Base-by-base conservation (phyloP, 1,140 invertebrate genomes). In the Whitmania pigra region DNA sequence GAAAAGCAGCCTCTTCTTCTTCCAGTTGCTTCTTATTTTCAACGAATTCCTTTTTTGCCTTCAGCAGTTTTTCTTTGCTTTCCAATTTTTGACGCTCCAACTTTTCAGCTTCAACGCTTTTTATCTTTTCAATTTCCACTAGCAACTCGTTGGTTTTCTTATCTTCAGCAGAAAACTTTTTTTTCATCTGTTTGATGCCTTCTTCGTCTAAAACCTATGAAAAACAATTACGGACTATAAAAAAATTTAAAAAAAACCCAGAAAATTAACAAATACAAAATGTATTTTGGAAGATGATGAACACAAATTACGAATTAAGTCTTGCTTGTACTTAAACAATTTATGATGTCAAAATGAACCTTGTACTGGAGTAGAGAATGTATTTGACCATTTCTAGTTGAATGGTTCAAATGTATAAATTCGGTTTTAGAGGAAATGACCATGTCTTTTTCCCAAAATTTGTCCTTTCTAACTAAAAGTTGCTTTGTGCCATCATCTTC, bases 21-120 rank as follows among this genome's bases (percentile, higher is more conserved):
- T 72, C 53, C 22, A 18, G n/a, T n/a, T 66, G 40, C 71, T 29
- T 57, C 71, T 72, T 57, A 13, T 57, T 57, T 53, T 66, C 49
- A n/a, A 27, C 36, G 25, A 36, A 72, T 18, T 69, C 9, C 2
- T 55, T 53, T 11, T 31, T 57, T 17, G 40, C 57, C 31, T 69
- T 31, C 36, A 40, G 53, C 40, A 60, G 22, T 72, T 57, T 57
- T 57, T 22, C 71, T 31, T 36, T 57, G n/a, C 57, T 69, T 11
- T 57, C 71, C 36, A 4, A 17, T 4, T 40, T 40, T 40, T 31
- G 22, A 31, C 57, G 20, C 36, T 57, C 49, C 57, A 53, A 36
- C 55, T 29, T 29, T 40, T n/a, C 57, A 53, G 53, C 54, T 57
- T 72, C 57, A 22, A 25, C 36, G n/a, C 31, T 6, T 53, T 63